A percentile compares a stretch with the other conserved stretches of the same genome.
Evolutionary conservation across 2,113 vertebrate species (phyloP).

Genomic region (Lepisosteus osseus): DNA sequence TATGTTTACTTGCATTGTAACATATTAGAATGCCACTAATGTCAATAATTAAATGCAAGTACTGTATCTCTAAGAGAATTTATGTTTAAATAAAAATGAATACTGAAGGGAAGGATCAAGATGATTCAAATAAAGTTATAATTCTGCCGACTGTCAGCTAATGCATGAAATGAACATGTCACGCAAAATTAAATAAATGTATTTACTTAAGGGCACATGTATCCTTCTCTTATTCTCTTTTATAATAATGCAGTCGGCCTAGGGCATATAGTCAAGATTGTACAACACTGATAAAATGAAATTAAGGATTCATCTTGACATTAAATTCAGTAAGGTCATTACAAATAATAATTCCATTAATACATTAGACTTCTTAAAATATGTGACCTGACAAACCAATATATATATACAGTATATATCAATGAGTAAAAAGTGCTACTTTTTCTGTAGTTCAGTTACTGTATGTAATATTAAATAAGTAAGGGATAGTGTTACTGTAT

Average conservation of each 20-base stretch:
- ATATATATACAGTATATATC: neutral
- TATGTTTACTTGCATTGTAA: too few species aligned
- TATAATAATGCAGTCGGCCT: conserved; percentile 9
- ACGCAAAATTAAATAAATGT: conserved; percentile 2
- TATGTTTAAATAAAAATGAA: neutral
- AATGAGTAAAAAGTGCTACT: too few species aligned
- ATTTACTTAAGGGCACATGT: neutral
- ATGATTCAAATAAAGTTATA: neutral
- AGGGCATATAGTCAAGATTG: conserved; percentile 1
- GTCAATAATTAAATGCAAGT: too few species aligned
- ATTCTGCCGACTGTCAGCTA: neutral
- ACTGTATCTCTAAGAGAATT: neutral
- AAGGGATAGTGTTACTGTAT: too few species aligned
- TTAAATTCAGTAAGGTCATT: conserved; percentile 6
- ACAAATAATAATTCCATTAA: neutral
- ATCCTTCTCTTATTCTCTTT: neutral
- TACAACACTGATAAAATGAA: conserved; percentile 11
- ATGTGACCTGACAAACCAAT: too few species aligned
- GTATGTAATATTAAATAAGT: too few species aligned
- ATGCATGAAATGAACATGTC: conserved; percentile 12
- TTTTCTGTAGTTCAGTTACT: too few species aligned
- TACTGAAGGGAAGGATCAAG: neutral
- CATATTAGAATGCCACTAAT: too few species aligned
- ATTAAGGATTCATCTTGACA: neutral
- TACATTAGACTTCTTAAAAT: neutral